A percentile compares a stretch with the other conserved stretches of the same genome.
Evolutionary conservation across 2,113 vertebrate genomes (phyloP).

Genomic region (Nansenia antarctica): DNA sequence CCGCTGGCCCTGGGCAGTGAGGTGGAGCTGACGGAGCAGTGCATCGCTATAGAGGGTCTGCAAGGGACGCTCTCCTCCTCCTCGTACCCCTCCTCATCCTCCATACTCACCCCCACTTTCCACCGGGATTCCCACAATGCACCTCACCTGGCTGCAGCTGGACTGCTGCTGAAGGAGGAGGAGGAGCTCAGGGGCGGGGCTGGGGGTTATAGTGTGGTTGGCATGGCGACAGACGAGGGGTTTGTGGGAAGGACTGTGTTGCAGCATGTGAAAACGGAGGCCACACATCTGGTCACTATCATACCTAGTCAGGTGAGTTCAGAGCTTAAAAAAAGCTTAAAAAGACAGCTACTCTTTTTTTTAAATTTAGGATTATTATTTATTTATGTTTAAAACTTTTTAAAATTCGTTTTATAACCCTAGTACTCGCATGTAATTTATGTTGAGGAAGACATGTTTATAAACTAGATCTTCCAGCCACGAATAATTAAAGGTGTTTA

Average conservation of each 20-base stretch:
- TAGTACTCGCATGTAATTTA: too few relatives aligned
- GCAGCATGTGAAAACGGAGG: slow-evolving; percentile 64
- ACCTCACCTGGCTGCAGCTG: slow-evolving; percentile 39
- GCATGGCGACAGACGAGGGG: slow-evolving; percentile 78
- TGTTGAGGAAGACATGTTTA: too few relatives aligned
- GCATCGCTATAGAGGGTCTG: slow-evolving; percentile 75
- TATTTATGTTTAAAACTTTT: too few relatives aligned
- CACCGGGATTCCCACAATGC: slow-evolving; percentile 51
- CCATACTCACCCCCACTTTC: not conserved
- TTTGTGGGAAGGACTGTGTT: slow-evolving; percentile 56
- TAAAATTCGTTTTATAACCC: too few relatives aligned
- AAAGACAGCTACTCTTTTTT: not conserved
- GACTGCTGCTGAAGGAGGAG: slow-evolving; percentile 72
- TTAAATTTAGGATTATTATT: not conserved
- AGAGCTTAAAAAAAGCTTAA: not conserved
- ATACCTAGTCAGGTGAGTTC: slow-evolving; percentile 70
- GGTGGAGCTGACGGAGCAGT: slow-evolving; percentile 76
- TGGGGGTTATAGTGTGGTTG: slow-evolving; percentile 70
- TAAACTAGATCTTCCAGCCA: too few relatives aligned
- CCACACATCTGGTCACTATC: slow-evolving; percentile 70
- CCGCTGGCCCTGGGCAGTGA: slow-evolving; percentile 65
- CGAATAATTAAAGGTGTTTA: too few relatives aligned
- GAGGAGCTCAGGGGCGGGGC: slow-evolving; percentile 70
- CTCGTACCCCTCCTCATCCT: slow-evolving; percentile 33
- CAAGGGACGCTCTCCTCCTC: slow-evolving; percentile 74